phyloP scores from a whole-genome alignment of 2,113 vertebrate genomes.

The Falcunculus frontatus region DNA sequence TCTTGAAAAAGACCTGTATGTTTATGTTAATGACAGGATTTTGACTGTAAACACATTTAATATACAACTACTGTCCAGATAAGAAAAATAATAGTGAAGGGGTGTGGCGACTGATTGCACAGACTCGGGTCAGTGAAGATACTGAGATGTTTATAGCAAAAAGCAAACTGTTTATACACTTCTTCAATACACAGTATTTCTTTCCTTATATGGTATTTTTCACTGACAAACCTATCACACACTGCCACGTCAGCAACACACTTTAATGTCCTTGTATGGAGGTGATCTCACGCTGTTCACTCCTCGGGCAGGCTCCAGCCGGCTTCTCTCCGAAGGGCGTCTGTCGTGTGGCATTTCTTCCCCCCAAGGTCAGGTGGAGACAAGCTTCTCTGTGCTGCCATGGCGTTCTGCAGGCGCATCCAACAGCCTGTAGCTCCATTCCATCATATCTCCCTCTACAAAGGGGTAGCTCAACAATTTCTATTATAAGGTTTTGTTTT shows the following conservation, averaged over 20 bases:
- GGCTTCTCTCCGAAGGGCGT: neutral
- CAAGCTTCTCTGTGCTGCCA: neutral
- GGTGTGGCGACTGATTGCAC: neutral
- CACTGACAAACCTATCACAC: neutral
- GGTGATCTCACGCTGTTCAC: neutral
- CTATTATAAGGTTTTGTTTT: neutral
- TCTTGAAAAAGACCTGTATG: neutral
- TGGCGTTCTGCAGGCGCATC: accelerated
- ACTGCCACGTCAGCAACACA: neutral
- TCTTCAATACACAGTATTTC: neutral
- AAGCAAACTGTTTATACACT: neutral
- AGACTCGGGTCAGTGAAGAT: neutral
- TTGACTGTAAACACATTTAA: neutral
- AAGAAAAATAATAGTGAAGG: neutral
- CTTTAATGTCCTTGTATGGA: neutral
- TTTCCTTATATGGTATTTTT: neutral
- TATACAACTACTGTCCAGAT: neutral
- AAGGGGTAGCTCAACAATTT: neutral
- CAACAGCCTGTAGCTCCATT: neutral
- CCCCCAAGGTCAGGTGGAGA: neutral
- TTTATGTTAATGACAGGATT: neutral
- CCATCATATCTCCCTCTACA: neutral
- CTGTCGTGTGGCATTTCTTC: neutral
- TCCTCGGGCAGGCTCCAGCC: neutral
- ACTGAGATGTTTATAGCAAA: neutral